Evolutionary conservation across 2,888 invertebrate species (phyloP), one percentile per base, ranked within the genome.

Genomic region (Cetonia aurata): DNA sequence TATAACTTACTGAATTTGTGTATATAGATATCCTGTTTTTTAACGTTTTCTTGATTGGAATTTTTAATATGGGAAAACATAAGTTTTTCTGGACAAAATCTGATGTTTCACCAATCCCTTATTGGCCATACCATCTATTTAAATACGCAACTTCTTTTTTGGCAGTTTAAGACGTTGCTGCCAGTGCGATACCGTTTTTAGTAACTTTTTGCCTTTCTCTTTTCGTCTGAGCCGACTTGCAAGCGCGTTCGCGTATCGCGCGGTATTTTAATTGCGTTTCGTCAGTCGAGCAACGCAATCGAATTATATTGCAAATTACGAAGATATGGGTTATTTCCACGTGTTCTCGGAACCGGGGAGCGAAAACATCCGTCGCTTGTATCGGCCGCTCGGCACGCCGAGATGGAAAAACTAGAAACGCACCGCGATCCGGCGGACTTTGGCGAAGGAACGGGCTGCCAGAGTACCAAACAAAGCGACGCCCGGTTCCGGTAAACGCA

Each of bases 401-500:
- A 33, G 31, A 50, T 52, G 50, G 62, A 80, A 81, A 81, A 81
- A 81, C 80, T 80, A 79, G 81, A 78, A 57, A n/a, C 46, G 10
- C 37, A 8, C 37, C 10, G 37, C 37, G 59, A 77, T 75, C 78
- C 73, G 75, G 42, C 57, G 48, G 46, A 62, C 33, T 65, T 65
- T 50, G 50, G 52, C 77, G 72, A 76, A 37, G 37, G 37, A 56
- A 70, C 69, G 69, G 52, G 60, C 60, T 71, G 71, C 41, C 37
- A 37, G 37, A 37, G 37, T 8, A 37, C 60, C 71, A 77, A 78
- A 78, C 78, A 79, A 78, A 79, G 76, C 75, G 75, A 75, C 73
- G 62, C 62, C 75, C 75, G 78, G 79, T 80, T 80, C 79, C 79
- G 78, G 77, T 79, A 79, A 80, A 78, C 77, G 77, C 79, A 79